phyloP scores from a whole-genome alignment of 1,140 invertebrate genomes.

The Nebria ingens region DNA sequence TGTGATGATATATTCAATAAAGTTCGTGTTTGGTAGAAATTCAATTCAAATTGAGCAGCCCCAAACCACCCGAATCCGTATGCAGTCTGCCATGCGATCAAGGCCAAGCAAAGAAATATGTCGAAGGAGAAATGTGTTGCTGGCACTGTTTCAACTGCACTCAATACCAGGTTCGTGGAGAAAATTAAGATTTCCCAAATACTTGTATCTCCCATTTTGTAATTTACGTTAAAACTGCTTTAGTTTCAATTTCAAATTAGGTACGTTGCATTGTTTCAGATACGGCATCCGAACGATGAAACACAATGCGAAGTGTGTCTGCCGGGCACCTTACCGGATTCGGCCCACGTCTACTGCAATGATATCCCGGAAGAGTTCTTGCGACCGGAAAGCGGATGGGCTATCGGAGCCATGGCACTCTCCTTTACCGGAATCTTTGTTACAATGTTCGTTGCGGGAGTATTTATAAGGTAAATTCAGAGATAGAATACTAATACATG shows the following conservation, averaged over 20 bases:
- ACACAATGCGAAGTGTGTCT: constrained; percentile 75
- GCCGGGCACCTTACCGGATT: constrained; percentile 69
- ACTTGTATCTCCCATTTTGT: too few relatives aligned
- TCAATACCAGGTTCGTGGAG: constrained; percentile 68
- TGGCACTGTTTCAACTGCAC: constrained; percentile 95
- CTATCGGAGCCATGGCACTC: constrained; percentile 79
- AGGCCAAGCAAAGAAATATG: constrained; percentile 84
- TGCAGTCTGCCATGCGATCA: constrained; percentile 77
- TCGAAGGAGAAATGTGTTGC: constrained; percentile 86
- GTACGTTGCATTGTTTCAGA: constrained; percentile 39
- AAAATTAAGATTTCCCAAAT: too few relatives aligned
- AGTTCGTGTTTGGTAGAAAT: constrained; percentile 47
- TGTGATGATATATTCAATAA: not conserved
- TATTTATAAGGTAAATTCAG: constrained; percentile 47
- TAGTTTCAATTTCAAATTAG: not conserved
- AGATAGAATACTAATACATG: too few relatives aligned
- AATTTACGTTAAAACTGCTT: too few relatives aligned
- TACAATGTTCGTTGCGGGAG: constrained; percentile 54
- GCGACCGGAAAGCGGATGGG: constrained; percentile 68
- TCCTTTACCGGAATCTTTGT: constrained; percentile 67
- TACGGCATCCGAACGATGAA: constrained; percentile 65
- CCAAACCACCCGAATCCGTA: constrained; percentile 72
- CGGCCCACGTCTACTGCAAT: constrained; percentile 58
- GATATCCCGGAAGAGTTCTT: constrained; percentile 79
- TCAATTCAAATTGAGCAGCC: constrained; percentile 66